phyloP scores from a whole-genome alignment of 2,797 vertebrate genomes.

The Sciaenops ocellatus region DNA sequence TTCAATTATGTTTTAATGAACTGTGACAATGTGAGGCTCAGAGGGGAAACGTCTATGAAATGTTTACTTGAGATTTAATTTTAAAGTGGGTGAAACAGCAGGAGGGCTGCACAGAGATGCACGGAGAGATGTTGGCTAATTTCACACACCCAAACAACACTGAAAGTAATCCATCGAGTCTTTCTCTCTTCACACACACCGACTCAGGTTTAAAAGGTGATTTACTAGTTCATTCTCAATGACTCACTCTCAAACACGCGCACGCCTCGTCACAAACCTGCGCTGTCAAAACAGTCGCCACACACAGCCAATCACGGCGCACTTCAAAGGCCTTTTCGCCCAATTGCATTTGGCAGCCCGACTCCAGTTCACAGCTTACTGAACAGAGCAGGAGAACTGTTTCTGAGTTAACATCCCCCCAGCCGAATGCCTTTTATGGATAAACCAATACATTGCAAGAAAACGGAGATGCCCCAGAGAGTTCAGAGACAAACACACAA shows the following conservation, averaged over 20 bases:
- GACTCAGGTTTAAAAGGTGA: slow-evolving; percentile 22
- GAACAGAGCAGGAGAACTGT: slow-evolving; percentile 40
- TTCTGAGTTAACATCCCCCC: slow-evolving; percentile 48
- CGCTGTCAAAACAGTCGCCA: slow-evolving; percentile 63
- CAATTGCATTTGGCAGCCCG: slow-evolving; percentile 67
- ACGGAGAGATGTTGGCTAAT: slow-evolving; percentile 17
- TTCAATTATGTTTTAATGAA: slow-evolving; percentile 79
- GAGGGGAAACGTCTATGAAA: slow-evolving; percentile 65
- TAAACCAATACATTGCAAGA: slow-evolving; percentile 42
- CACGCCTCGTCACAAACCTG: slow-evolving; percentile 57
- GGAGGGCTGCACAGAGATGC: slow-evolving; percentile 14
- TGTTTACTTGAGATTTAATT: slow-evolving; percentile 64
- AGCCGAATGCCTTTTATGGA: slow-evolving; percentile 59
- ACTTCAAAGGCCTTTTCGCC: slow-evolving; percentile 59
- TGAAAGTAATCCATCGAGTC: slow-evolving; percentile 39
- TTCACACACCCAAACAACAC: slow-evolving; percentile 10
- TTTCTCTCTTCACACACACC: slow-evolving; percentile 25
- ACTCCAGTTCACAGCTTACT: slow-evolving; percentile 59
- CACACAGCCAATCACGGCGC: slow-evolving; percentile 65
- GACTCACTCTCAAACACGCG: slow-evolving; percentile 27
- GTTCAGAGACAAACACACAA: slow-evolving; percentile 31
- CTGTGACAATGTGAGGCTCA: slow-evolving; percentile 66
- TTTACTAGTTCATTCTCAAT: slow-evolving; percentile 23
- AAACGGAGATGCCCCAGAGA: slow-evolving; percentile 38
- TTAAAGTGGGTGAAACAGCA: slow-evolving; percentile 34